A percentile compares a stretch with the other conserved stretches of the same genome.
Conservation (phyloP, 2,797 vertebrate genomes). For the Rhodeus uyekii region DNA sequence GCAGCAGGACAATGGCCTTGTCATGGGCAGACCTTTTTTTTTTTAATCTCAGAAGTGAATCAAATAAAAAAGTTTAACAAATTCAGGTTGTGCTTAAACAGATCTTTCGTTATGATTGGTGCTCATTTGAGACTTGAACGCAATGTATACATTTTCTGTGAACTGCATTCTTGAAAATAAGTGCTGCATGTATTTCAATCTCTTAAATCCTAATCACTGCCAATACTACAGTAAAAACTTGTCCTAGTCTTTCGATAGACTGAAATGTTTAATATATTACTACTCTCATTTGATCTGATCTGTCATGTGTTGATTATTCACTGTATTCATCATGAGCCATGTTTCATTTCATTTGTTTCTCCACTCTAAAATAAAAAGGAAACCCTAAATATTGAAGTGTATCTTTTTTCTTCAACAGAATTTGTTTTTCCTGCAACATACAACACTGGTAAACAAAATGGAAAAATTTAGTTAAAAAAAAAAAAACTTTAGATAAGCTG, state of each 20-base stretch:
- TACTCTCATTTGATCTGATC: background rate
- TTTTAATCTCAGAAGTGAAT: background rate
- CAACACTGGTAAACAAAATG: background rate
- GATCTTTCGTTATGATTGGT: background rate
- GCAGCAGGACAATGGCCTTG: background rate
- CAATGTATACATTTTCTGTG: background rate
- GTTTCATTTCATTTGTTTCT: slow-evolving; percentile 1
- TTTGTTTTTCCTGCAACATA: background rate
- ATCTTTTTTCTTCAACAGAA: background rate
- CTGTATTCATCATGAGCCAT: background rate
- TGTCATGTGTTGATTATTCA: background rate
- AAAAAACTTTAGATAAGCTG: no score
- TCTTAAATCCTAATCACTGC: slow-evolving; percentile 41
- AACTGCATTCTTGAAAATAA: slow-evolving; percentile 4
- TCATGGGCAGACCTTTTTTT: background rate
- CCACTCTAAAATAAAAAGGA: slow-evolving; percentile 45
- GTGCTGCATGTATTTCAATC: slow-evolving; percentile 3
- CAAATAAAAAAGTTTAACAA: background rate
- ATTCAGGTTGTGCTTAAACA: background rate
- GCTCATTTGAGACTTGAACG: background rate
- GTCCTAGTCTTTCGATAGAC: background rate
- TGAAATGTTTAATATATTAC: slow-evolving; percentile 5
- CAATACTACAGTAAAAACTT: background rate
- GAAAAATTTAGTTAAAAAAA: no score
- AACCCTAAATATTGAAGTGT: background rate